These are phyloP conservation scores for Rhagonycha fulva DNA, from an alignment of 2,888 invertebrate species.

Conservation along the genomic window DNA sequence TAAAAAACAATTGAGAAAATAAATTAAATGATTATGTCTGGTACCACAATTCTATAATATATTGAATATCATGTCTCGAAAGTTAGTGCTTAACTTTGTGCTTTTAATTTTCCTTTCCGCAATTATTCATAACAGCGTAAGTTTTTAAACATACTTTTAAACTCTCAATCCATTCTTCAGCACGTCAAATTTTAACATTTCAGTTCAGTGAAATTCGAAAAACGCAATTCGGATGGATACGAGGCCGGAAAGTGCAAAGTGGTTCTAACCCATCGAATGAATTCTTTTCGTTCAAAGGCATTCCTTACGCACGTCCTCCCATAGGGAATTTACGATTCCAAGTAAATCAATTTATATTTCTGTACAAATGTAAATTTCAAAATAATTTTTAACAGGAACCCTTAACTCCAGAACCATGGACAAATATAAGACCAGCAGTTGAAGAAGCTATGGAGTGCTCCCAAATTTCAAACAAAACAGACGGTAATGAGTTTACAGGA, in stretches of 20 bases:
- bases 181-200: no score
- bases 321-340: not conserved
- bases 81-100: not conserved
- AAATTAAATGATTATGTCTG: not conserved
- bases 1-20: not conserved
- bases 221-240: not conserved
- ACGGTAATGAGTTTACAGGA: slow-evolving; percentile 9
- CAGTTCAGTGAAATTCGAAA: not conserved
- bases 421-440: not conserved
- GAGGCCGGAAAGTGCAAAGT: not conserved
- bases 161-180: no score
- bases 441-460: not conserved
- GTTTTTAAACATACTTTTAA: no score
- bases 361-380: not conserved
- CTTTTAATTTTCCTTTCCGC: not conserved
- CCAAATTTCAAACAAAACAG: slow-evolving; percentile 4
- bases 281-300: not conserved
- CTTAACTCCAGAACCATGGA: slow-evolving; percentile 2
- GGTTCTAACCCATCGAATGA: not conserved
- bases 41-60: not conserved
- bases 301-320: slow-evolving; percentile 1
- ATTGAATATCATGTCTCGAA: not conserved
- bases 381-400: slow-evolving; percentile 6
- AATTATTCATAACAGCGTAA: not conserved
- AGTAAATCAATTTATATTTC: not conserved